Conservation (phyloP, 2,113 vertebrate genomes). For the Hippocampus comes region DNA sequence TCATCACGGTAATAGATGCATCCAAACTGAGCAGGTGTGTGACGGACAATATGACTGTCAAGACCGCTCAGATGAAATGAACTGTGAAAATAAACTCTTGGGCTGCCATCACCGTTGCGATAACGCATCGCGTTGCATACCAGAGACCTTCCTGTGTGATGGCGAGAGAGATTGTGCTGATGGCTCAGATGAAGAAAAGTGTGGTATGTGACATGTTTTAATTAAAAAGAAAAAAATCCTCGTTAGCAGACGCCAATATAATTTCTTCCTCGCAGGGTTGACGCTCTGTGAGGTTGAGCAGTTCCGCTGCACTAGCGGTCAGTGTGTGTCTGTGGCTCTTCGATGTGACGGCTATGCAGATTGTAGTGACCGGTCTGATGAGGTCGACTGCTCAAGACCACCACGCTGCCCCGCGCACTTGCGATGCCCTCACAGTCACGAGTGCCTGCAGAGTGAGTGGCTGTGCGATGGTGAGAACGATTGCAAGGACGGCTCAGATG, state of each 20-base stretch:
- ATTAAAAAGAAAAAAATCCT: fast-evolving
- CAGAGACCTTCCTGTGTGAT: slow-evolving; percentile 80
- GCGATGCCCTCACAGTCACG: slow-evolving; percentile 70
- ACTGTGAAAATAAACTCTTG: slow-evolving; percentile 58
- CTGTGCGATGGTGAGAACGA: slow-evolving; percentile 81
- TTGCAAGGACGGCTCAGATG: slow-evolving; percentile 82
- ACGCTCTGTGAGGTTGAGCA: slow-evolving; percentile 59
- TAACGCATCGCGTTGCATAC: slow-evolving; percentile 73
- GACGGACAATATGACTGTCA: slow-evolving; percentile 77
- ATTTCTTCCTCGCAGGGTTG: slow-evolving; percentile 43
- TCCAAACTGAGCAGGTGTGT: slow-evolving; percentile 73
- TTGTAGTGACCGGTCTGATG: slow-evolving; percentile 83
- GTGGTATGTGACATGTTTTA: slow-evolving; percentile 57
- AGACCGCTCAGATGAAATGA: slow-evolving; percentile 80
- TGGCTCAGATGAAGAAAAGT: slow-evolving; percentile 72
- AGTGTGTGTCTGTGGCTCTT: slow-evolving; percentile 77
- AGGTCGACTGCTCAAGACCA: slow-evolving; percentile 71
- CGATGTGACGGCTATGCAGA: slow-evolving; percentile 82
- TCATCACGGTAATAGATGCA: slow-evolving; percentile 70
- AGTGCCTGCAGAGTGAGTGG: slow-evolving; percentile 83
- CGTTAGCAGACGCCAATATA: neutral
- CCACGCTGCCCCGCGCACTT: slow-evolving; percentile 67
- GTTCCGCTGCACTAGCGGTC: slow-evolving; percentile 78
- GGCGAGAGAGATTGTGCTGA: slow-evolving; percentile 82
- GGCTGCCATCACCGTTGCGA: slow-evolving; percentile 80